Base-by-base conservation (phyloP, 2,797 vertebrate species). In the Micrastur ruficollis region DNA sequence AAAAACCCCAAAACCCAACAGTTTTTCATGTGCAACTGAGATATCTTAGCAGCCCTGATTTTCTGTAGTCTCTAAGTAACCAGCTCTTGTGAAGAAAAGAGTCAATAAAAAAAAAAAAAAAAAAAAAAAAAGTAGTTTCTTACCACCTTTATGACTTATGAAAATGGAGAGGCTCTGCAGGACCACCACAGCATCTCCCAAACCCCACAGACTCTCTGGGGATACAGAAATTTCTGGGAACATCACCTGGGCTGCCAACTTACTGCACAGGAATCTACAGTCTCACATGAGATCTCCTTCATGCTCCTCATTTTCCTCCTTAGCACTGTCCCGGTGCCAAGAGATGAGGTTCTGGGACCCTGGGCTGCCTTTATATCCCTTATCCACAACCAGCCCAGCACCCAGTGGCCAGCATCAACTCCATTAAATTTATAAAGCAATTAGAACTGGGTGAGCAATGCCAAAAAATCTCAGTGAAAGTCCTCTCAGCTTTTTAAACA, bases 401-500 rank as follows among this genome's bases (percentile, higher is more conserved):
- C 76, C 76, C 81, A 89, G 74, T 79, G 63, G 73, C 16, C 79
- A 75, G 53, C 38, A 32, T 92, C 75, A 76, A 36, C 44, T 73
- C 80, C 56, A 80, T 74, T 34, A 82, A 36, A 80, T 80, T 92
- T 73, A 79, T 61, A 74, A 96, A 88, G 49, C 91, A 93, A 83
- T 91, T 91, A 94, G 70, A 59, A 81, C 2, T 50, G 56, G 55
- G 25, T 31, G 66, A 95, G 40, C 72, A 72, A 72, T 58, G 86
- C 80, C 68, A 84, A 81, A 91, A 55, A 46, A 4, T 25, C 84
- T 79, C 79, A 89, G 72, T 72, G 89, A 93, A 95, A 86, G 76
- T 83, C 76, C 49, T 72, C 62, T 66, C 55, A 70, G 87, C 68
- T 84, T 94, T 95, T 96, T 63, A 81, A 91, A 72, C 70, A 94